Evolutionary conservation across 2,797 vertebrate species (phyloP), one percentile per base, ranked within the genome.

Genomic region (Leptodon cayanensis): DNA sequence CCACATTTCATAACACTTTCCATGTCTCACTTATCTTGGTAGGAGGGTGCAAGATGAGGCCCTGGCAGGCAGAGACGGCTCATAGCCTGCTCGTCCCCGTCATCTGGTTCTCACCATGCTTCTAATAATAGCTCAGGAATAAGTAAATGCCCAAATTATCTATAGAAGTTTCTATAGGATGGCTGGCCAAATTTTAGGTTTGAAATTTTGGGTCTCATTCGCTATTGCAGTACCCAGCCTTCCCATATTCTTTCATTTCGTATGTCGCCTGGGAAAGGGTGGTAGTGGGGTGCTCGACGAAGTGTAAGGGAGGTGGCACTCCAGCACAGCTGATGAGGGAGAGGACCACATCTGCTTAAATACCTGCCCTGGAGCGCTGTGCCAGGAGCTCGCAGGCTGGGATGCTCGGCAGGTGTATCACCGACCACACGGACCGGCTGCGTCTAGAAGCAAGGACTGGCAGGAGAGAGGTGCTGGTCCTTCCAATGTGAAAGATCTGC

Each of bases 141-240:
- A 74, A 37, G 20, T 20, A 65, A 47, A 59, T 57, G 83, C 49
- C 35, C 29, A 40, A 84, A 92, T 81, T 58, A 58, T 21, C 28
- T 73, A 19, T 2, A 59, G 42, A 28, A 79, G 33, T 65, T 93
- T 40, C 49, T 72, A 8, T 2, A 82, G 46, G 54, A 82, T 31
- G 6, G 5, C 42, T 73, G 21, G 47, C 12, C 40, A 93, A 42
- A 62, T 42, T 58, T 22, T 17, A 57, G 13, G 8, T 37, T 61
- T 46, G n/a, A 72, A 61, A 39, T 39, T 39, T 39, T 39, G 11
- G 39, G 10, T 39, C 26, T 40, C 44, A 47, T 24, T 33, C 72
- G 19, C 29, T 54, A 57, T 8, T 0, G 0, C 42, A 42, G 20
- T 21, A 76, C 18, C 6, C 19, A 84, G 25, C 10, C 26, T 82